A percentile compares a stretch with the other conserved stretches of the same genome.
Evolutionary conservation across 2,797 vertebrate species (phyloP).

Genomic region (Smutsia gigantea): DNA sequence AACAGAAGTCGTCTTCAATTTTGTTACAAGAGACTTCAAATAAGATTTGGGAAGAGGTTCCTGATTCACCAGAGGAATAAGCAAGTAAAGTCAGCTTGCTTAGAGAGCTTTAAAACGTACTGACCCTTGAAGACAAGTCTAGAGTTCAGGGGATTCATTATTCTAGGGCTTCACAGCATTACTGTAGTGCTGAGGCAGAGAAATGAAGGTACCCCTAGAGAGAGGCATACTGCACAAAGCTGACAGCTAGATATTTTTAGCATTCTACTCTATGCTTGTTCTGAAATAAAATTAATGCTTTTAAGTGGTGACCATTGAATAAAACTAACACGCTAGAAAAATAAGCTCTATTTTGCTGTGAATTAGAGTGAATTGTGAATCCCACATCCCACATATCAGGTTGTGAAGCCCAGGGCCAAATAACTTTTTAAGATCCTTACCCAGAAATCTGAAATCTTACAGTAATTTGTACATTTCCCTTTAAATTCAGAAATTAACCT

Average conservation of each 20-base stretch:
- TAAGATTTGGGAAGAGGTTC: slow-evolving; percentile 18
- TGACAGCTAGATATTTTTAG: neutral
- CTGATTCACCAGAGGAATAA: neutral
- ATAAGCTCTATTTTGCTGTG: neutral
- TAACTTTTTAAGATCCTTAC: neutral
- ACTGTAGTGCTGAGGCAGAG: neutral
- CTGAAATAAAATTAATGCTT: slow-evolving; percentile 32
- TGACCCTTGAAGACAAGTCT: neutral
- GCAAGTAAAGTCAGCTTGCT: neutral
- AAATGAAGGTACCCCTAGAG: neutral
- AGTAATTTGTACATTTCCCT: neutral
- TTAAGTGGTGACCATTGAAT: neutral
- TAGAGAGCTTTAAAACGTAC: neutral
- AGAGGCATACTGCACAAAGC: neutral
- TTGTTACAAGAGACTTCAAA: neutral
- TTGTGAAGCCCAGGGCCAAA: neutral
- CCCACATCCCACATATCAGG: neutral
- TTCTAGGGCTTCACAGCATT: neutral
- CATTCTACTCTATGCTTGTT: neutral
- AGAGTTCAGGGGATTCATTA: neutral
- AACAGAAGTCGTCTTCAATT: neutral
- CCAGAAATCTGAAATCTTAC: neutral
- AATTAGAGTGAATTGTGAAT: neutral
- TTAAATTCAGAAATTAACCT: slow-evolving; percentile 27
- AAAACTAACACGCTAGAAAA: neutral